phyloP scores from a whole-genome alignment of 2,113 vertebrate genomes.

The Cephalopholis sonnerati region DNA sequence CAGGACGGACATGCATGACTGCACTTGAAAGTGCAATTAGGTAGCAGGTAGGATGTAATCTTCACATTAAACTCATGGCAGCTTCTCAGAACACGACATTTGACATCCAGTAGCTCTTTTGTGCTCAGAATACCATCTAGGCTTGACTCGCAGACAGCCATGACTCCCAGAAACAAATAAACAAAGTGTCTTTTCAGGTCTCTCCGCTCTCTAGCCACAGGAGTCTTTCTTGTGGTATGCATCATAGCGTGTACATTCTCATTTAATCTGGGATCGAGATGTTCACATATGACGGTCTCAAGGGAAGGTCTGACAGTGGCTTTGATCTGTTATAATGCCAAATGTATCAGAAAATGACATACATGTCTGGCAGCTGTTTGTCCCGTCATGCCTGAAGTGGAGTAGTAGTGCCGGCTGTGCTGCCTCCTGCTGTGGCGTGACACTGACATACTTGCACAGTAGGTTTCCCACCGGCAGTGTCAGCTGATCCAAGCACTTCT shows the following conservation, averaged over 20 bases:
- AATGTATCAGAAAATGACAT: slow-evolving; percentile 16
- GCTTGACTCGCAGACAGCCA: neutral
- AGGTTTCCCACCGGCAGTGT: slow-evolving; percentile 22
- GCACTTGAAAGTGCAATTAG: neutral
- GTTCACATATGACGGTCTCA: neutral
- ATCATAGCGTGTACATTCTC: neutral
- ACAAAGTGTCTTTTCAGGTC: neutral
- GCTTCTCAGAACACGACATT: neutral
- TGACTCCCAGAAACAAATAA: neutral
- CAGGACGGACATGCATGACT: slow-evolving; percentile 3
- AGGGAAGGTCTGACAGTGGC: neutral
- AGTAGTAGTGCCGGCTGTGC: neutral
- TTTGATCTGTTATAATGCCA: slow-evolving; percentile 8
- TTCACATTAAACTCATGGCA: neutral
- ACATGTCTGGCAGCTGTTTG: slow-evolving; percentile 22
- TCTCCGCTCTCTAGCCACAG: neutral
- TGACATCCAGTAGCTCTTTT: neutral
- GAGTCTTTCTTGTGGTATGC: neutral
- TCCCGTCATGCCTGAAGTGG: neutral
- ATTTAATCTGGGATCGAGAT: slow-evolving; percentile 5
- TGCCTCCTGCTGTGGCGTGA: slow-evolving; percentile 29
- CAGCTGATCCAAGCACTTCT: slow-evolving; percentile 17
- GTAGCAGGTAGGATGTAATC: neutral
- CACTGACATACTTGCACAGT: neutral
- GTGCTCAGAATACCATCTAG: neutral